Base-by-base conservation (phyloP, 2,888 invertebrate genomes). In the Theristus sp. region DNA sequence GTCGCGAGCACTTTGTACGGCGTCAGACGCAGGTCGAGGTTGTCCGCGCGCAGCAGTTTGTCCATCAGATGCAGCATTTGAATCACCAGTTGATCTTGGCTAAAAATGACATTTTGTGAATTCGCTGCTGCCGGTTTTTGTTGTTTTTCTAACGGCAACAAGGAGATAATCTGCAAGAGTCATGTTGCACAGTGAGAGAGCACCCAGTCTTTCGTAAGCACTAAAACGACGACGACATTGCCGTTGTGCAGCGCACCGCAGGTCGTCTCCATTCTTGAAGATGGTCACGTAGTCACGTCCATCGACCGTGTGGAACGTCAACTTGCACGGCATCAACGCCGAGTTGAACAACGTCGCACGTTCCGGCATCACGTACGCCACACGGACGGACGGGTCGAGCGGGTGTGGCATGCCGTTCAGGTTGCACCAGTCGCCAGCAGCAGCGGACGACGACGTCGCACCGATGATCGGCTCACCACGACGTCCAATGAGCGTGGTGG, bases 41-140 rank as follows among this genome's bases (percentile, higher is more conserved):
- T 96, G 76, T 98, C 98, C 67, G 87, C 81, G 53, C 90, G 80
- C 65, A 98, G 76, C 60, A 98, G 75, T 75, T 74, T 89, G 75
- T 99, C 98, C 93, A 99, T 98, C 22, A 99, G 78, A 0, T 90
- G 89, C 52, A 99, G 94, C 81, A 96, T 96, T 78, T 98, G 96
- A 56, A 98, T 78, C 63, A 98, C 89, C 1, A 98, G 80, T 75
- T 98, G 96, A 78, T 98, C 96, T 77, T 98, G 96, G 1, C 98
- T 80, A 57, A 30, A 65, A 29, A 6, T 17, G 17, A 52, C 25
- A 6, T 6, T 10, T 52, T 6, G 52, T 52, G 52, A 6, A 46
- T 46, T 17, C 46, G 22, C 13, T 46, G 46, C 46, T 17, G 46
- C 46, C 13, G 46, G 10, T 46, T 46, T 10, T 17, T 46, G 46